A percentile compares a stretch with the other conserved stretches of the same genome.
phyloP scores from a whole-genome alignment of 2,888 invertebrate genomes.

The Aquatica leii region DNA sequence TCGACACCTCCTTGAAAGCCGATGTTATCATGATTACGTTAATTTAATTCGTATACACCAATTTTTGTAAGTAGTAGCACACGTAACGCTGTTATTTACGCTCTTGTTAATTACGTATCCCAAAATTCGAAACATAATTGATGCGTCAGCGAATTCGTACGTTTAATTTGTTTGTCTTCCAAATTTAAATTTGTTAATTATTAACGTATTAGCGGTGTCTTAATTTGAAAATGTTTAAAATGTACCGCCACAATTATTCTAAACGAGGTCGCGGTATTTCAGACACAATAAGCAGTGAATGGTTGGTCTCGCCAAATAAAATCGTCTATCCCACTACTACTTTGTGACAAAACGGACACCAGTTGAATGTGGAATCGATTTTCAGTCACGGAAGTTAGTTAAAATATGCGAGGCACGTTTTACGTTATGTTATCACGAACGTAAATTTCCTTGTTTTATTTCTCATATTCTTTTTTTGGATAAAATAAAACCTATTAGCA shows the following conservation, averaged over 20 bases:
- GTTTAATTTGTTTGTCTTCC: too few species aligned
- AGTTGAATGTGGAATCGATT: slow-evolving; percentile 39
- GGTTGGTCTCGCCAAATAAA: slow-evolving; percentile 27
- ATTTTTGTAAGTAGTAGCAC: too few species aligned
- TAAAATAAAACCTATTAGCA: slow-evolving; percentile 7
- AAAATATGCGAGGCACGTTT: slow-evolving; percentile 38
- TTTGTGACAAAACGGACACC: slow-evolving; percentile 40
- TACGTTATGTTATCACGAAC: slow-evolving; percentile 36
- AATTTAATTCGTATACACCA: too few species aligned
- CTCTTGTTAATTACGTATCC: too few species aligned
- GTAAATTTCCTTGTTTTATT: slow-evolving; percentile 24
- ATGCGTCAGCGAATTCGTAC: too few species aligned
- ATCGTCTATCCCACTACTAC: slow-evolving; percentile 27
- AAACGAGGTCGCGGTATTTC: not conserved
- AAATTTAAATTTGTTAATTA: too few species aligned
- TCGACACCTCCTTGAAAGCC: too few species aligned
- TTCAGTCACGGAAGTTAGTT: slow-evolving; percentile 39
- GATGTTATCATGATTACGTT: too few species aligned
- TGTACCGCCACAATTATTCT: not conserved
- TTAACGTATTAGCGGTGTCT: too few species aligned
- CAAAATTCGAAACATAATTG: too few species aligned
- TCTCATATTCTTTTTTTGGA: slow-evolving; percentile 12
- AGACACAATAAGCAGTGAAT: slow-evolving; percentile 19
- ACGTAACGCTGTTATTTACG: too few species aligned
- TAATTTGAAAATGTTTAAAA: not conserved